Evolutionary conservation across 2,888 invertebrate species (phyloP).

Genomic region (Scaptomyza polygonia): DNA sequence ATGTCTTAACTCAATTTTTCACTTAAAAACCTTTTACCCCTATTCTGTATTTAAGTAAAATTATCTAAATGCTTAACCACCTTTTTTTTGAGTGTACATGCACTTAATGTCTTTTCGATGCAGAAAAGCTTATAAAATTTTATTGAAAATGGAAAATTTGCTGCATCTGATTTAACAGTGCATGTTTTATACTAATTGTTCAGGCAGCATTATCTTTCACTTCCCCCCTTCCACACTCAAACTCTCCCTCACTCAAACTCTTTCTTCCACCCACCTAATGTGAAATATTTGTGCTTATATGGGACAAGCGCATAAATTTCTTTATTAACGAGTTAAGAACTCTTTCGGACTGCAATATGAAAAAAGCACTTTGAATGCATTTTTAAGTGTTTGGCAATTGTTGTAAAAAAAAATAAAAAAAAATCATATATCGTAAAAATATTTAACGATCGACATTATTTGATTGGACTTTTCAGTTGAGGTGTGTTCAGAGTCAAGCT

Average conservation of each 20-base stretch:
- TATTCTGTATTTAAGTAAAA: too few relatives aligned
- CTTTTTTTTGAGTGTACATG: neutral
- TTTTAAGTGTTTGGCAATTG: slow-evolving; percentile 60
- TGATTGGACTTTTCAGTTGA: slow-evolving; percentile 49
- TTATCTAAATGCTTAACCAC: too few relatives aligned
- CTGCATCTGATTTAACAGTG: slow-evolving; percentile 42
- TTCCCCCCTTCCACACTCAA: neutral
- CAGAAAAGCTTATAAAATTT: slow-evolving; percentile 59
- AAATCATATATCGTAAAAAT: slow-evolving; percentile 47
- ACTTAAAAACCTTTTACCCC: too few relatives aligned
- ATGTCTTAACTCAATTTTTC: too few relatives aligned
- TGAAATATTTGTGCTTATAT: slow-evolving; percentile 62
- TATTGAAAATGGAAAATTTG: slow-evolving; percentile 44
- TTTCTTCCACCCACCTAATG: slow-evolving; percentile 14
- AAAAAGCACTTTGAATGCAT: slow-evolving; percentile 19
- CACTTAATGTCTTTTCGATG: slow-evolving; percentile 48
- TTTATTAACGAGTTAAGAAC: slow-evolving; percentile 62
- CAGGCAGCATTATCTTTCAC: slow-evolving; percentile 8
- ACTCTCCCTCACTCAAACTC: neutral
- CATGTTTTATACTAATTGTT: slow-evolving; percentile 67
- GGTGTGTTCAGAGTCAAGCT: slow-evolving; percentile 47
- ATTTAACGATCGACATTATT: slow-evolving; percentile 52
- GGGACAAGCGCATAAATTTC: slow-evolving; percentile 71
- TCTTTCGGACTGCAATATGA: neutral
- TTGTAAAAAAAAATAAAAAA: neutral